These are phyloP conservation scores for Myodes glareolus DNA, from an alignment of 2,113 vertebrate genomes.

Conservation along the genomic window DNA sequence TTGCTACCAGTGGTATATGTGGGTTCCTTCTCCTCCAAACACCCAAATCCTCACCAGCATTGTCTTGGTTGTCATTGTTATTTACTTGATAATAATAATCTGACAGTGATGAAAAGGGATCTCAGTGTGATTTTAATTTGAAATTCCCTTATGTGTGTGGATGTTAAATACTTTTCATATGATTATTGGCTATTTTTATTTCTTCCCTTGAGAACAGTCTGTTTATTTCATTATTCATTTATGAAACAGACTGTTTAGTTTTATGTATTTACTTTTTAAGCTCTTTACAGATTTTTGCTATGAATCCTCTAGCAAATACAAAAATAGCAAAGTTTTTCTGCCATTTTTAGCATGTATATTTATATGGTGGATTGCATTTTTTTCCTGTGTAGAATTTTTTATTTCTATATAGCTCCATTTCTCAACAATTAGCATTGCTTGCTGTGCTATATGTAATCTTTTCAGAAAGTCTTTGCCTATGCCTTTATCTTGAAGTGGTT, in stretches of 20 bases:
- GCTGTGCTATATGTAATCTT: neutral
- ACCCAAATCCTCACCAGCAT: neutral
- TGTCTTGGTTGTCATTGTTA: neutral
- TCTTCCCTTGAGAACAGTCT: neutral
- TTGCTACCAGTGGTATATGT: neutral
- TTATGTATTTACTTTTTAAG: neutral
- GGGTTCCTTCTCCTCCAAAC: neutral
- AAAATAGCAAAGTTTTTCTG: neutral
- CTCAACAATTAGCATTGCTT: neutral
- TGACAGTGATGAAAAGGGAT: neutral
- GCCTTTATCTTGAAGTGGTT: neutral
- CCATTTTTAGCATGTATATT: neutral
- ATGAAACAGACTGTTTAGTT: neutral
- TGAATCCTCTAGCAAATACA: neutral
- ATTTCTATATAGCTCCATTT: neutral
- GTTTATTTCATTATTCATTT: neutral
- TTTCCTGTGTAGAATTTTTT: neutral
- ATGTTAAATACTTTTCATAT: neutral
- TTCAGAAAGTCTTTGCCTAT: neutral
- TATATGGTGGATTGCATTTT: neutral
- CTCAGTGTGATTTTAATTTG: neutral
- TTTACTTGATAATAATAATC: neutral
- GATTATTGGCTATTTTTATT: neutral
- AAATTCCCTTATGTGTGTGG: neutral
- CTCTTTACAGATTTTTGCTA: neutral